Evolutionary conservation across 35 echinoderm and acorn worm species (phyloP).

Genomic region (Eucidaris tribuloides): DNA sequence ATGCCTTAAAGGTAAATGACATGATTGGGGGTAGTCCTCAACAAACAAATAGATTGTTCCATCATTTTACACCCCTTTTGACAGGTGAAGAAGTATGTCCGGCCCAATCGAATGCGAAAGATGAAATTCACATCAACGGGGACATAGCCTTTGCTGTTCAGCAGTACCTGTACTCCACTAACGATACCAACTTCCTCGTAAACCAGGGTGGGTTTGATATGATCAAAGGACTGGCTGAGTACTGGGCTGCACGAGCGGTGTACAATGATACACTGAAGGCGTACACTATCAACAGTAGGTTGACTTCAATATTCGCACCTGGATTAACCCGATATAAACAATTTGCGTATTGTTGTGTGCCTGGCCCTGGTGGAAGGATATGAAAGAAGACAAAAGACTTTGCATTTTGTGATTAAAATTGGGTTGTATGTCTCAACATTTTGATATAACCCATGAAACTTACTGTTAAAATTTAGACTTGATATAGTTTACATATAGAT

Average conservation of each 20-base stretch:
- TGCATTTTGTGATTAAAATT: background rate
- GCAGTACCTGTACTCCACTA: constrained; percentile 68
- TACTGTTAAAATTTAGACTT: too few species aligned
- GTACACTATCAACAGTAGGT: constrained; percentile 62
- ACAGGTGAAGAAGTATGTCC: constrained; percentile 86
- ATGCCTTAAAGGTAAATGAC: too few species aligned
- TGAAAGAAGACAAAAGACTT: background rate
- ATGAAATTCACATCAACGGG: constrained; percentile 84
- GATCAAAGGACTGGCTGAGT: constrained; percentile 49
- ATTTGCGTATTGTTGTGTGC: background rate
- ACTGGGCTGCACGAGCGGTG: constrained; percentile 40
- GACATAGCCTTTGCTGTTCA: constrained; percentile 79
- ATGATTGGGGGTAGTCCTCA: too few species aligned
- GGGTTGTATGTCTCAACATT: background rate
- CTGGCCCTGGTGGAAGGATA: background rate
- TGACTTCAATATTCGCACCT: background rate
- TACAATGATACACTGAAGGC: constrained; percentile 2
- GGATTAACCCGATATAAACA: background rate
- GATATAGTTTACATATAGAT: too few species aligned
- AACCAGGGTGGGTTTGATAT: constrained; percentile 53
- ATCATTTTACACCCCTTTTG: background rate
- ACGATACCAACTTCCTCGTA: constrained; percentile 51
- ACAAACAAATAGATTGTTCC: too few species aligned
- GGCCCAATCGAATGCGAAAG: constrained; percentile 11
- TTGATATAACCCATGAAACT: background rate